Base-by-base conservation (phyloP, 2,113 vertebrate genomes). In the Tilapia sparmanii region DNA sequence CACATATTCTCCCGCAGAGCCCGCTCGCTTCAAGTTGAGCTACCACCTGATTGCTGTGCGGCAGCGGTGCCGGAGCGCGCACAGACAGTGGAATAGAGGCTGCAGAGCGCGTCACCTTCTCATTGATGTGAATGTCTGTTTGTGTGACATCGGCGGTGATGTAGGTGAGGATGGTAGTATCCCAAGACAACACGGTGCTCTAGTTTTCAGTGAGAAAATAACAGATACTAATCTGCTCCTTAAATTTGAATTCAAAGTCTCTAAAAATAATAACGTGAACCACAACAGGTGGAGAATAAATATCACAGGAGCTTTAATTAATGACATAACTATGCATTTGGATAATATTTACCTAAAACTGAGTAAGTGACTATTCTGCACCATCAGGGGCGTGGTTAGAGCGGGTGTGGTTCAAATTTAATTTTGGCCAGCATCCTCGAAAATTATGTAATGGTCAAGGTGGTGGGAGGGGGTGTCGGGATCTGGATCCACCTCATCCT, bases 61-160 rank as follows among this genome's bases (percentile, higher is more conserved):
- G 88, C 47, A 76, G 89, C 86, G 91, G 90, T 61, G 80, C 83
- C 59, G 71, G 90, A 78, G 87, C 87, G 91, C 92, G 89, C 92
- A 38, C 87, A 91, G 50, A n/a, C 89, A 42, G 79, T 24, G 76
- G 50, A 84, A 57, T 40, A 59, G 84, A 61, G 78, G 83, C 86
- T 54, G 91, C 90, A 10, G 85, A 80, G 91, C 91, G 84, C 94
- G 94, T 92, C 93, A 85, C 92, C 93, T 90, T 90, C 91, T 91
- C 93, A 93, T 93, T 94, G 92, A 95, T 91, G 90, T 68, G 89
- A 15, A 81, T 40, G 86, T 63, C 55, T 78, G 40, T 83, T 53
- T 52, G 24, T 83, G 88, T 83, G 87, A 76, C 73, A 76, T 18
- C 68, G 82, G 73, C 61, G 11, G n/a, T 90, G 86, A 93, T 91